These are phyloP conservation scores for Temnothorax nylanderi DNA, from an alignment of 1,140 invertebrate species.

Conservation along the genomic window DNA sequence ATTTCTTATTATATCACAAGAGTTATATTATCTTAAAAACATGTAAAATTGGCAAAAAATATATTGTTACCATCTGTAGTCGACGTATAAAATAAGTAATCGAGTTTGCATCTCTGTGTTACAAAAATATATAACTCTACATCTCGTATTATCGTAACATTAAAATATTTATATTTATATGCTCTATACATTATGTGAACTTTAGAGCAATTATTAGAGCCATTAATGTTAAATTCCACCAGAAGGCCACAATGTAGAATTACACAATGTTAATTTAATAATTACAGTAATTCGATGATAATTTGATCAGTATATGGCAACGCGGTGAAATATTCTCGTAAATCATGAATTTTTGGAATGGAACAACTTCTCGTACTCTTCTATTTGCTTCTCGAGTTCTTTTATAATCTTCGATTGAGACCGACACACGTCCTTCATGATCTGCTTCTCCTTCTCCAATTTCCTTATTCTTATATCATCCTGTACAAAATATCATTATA, in stretches of 20 bases:
- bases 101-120: not conserved
- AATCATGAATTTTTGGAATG: not conserved
- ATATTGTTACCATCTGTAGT: not conserved
- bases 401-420: slow-evolving; percentile 69
- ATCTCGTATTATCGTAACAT: not conserved
- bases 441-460: slow-evolving; percentile 75
- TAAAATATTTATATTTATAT: not conserved
- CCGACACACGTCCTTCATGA: slow-evolving; percentile 76
- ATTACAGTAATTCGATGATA: not conserved
- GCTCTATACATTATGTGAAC: not conserved
- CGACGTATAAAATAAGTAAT: slow-evolving; percentile 15
- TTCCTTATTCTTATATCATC: slow-evolving; percentile 73
- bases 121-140: slow-evolving; percentile 26
- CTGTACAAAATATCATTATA: slow-evolving; percentile 26
- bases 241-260: not conserved
- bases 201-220: not conserved
- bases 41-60: slow-evolving; percentile 26
- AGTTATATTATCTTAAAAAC: not conserved
- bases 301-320: not conserved
- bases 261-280: not conserved
- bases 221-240: not conserved
- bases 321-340: not conserved
- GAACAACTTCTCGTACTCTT: slow-evolving; percentile 24
- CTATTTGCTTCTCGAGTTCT: slow-evolving; percentile 69
- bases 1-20: slow-evolving; percentile 20